Conservation (phyloP, 1,140 invertebrate genomes). For the Euglossa dilemma region DNA sequence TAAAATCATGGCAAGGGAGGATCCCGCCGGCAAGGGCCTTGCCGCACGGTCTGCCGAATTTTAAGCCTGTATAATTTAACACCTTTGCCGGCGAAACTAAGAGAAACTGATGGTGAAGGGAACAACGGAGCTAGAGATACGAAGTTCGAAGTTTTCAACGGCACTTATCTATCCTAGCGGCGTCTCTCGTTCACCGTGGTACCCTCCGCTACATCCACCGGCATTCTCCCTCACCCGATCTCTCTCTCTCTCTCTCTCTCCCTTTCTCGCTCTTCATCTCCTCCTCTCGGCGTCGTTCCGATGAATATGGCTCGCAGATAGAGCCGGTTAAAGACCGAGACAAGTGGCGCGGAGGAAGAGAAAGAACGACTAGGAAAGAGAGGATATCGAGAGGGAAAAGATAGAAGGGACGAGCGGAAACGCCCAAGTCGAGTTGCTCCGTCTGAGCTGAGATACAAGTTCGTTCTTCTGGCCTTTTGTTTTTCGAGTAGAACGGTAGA, state of each 20-base stretch:
- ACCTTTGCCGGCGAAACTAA: slow-evolving; percentile 71
- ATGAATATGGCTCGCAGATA: slow-evolving; percentile 70
- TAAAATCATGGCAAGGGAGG: slow-evolving; percentile 50
- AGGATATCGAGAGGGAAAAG: slow-evolving; percentile 46
- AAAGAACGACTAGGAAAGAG: slow-evolving; percentile 9
- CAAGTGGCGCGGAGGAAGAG: not conserved
- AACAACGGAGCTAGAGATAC: slow-evolving; percentile 54
- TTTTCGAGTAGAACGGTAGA: slow-evolving; percentile 58
- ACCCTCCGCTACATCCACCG: slow-evolving; percentile 35
- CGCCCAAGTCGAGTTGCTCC: slow-evolving; percentile 60
- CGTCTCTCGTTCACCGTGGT: slow-evolving; percentile 42
- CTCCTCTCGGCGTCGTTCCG: slow-evolving; percentile 32
- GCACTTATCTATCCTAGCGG: slow-evolving; percentile 64
- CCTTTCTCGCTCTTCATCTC: slow-evolving; percentile 41
- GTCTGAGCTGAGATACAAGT: slow-evolving; percentile 70
- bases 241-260: slow-evolving; percentile 37
- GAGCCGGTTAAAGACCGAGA: slow-evolving; percentile 45
- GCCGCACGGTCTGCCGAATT: slow-evolving; percentile 73
- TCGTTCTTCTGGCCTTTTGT: slow-evolving; percentile 65
- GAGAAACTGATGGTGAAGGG: slow-evolving; percentile 60
- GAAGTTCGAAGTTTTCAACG: slow-evolving; percentile 78
- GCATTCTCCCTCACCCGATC: slow-evolving; percentile 47
- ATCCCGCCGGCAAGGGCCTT: slow-evolving; percentile 51
- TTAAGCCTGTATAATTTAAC: slow-evolving; percentile 81
- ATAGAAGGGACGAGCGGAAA: slow-evolving; percentile 26